Percentiles rank a stretch among this genome's conserved stretches.
Conservation (phyloP, 2,113 vertebrate species). For the Burhinus bistriatus region DNA sequence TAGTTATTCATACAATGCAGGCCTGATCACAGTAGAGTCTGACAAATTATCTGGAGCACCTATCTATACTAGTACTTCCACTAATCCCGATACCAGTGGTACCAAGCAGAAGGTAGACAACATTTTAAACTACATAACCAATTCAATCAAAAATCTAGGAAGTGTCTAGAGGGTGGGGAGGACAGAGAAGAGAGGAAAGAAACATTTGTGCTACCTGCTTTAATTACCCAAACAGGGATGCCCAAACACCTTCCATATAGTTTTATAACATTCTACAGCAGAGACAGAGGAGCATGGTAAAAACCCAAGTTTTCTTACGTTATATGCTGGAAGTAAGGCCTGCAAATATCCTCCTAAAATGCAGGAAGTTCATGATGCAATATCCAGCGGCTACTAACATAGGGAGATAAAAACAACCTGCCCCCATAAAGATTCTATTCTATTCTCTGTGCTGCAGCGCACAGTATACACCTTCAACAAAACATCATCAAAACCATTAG, state of each 20-base stretch:
- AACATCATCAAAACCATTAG: not conserved
- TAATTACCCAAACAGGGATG: not conserved
- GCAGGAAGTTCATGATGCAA: not conserved
- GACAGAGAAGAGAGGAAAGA: not conserved
- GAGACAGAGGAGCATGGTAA: not conserved
- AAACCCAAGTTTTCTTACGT: not conserved
- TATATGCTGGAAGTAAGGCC: not conserved
- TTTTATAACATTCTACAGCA: not conserved
- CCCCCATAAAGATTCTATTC: not conserved
- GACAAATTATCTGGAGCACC: not conserved
- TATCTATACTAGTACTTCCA: not conserved
- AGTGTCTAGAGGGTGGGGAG: not conserved
- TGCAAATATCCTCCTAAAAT: not conserved
- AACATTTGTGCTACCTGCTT: not conserved
- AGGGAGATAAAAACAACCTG: not conserved
- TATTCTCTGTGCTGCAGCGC: not conserved
- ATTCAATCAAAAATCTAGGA: not conserved
- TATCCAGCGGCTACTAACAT: not conserved
- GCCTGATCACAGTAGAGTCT: not conserved
- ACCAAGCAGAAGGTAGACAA: not conserved
- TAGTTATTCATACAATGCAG: not conserved
- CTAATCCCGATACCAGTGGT: not conserved
- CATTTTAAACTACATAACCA: not conserved
- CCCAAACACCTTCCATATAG: not conserved
- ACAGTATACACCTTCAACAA: not conserved